phyloP scores from a whole-genome alignment of 2,113 vertebrate species.

The Jacana jacana region DNA sequence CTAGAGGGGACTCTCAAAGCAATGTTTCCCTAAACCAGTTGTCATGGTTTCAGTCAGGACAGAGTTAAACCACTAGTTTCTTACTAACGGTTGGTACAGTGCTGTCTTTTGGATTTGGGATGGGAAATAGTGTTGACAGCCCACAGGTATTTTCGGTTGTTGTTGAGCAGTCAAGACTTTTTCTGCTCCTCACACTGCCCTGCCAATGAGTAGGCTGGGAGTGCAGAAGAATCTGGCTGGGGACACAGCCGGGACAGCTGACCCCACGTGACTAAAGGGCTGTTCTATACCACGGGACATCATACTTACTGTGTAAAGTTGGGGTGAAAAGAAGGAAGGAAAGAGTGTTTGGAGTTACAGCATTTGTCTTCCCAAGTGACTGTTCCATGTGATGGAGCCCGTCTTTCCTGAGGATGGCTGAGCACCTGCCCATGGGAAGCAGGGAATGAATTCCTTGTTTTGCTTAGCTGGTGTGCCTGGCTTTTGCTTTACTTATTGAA shows the following conservation, averaged over 20 bases:
- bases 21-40: neutral
- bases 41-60: neutral
- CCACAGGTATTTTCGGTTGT: neutral
- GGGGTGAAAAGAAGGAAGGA: neutral
- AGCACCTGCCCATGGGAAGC: neutral
- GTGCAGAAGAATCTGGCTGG: neutral
- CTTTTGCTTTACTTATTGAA: neutral
- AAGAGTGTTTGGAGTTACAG: neutral
- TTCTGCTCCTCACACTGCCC: neutral
- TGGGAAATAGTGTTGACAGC: neutral
- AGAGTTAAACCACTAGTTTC: neutral
- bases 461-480: neutral
- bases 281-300: neutral
- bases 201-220: neutral
- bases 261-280: neutral
- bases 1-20: neutral
- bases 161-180: neutral
- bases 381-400: neutral
- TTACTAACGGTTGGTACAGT: neutral
- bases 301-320: neutral
- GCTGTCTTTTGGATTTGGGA: neutral
- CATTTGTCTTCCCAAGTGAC: neutral
- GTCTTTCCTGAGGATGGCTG: neutral
- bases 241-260: neutral
- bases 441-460: neutral